Conservation (phyloP, 2,113 vertebrate genomes). For the Vulpes vulpes region DNA sequence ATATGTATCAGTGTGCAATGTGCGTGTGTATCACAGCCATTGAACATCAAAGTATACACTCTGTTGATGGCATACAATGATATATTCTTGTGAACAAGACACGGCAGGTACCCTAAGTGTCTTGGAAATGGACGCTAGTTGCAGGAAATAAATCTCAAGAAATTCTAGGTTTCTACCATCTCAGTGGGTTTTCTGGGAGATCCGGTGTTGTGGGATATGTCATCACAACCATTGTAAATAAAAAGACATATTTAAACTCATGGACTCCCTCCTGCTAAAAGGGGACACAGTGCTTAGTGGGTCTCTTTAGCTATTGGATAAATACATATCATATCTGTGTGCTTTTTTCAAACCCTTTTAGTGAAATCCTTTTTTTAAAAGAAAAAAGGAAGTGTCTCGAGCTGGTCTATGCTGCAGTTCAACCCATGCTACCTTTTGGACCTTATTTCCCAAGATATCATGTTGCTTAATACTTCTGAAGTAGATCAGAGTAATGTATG, state of each 20-base stretch:
- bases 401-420: neutral
- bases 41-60: neutral
- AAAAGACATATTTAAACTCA: neutral
- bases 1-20: neutral
- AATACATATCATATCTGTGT: neutral
- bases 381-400: neutral
- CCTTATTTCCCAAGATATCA: neutral
- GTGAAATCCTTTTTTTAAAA: neutral
- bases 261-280: neutral
- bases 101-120: neutral
- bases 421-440: neutral
- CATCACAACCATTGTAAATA: neutral
- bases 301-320: neutral
- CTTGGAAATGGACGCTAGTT: neutral
- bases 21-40: neutral
- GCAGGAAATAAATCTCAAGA: neutral
- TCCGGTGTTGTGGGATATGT: neutral
- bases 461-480: neutral
- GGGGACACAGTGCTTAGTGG: neutral
- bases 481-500: neutral
- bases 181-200: neutral
- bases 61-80: neutral
- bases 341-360: neutral
- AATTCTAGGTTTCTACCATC: neutral
- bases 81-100: neutral